A percentile compares a stretch with the other conserved stretches of the same genome.
These are phyloP conservation scores for Cabera pusaria DNA, from an alignment of 2,888 invertebrate genomes.

Conservation along the genomic window DNA sequence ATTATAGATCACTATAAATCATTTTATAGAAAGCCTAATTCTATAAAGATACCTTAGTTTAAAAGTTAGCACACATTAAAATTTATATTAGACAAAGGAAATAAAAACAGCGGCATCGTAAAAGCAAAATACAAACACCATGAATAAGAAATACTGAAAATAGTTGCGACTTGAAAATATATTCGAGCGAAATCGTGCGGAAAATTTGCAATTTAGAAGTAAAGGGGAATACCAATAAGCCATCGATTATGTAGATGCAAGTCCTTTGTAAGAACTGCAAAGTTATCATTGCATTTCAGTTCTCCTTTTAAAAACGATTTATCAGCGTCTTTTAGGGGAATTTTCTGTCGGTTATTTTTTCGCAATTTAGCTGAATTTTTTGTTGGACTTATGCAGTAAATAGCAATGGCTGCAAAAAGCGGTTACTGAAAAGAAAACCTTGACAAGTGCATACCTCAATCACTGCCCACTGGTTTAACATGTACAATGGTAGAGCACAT, in stretches of 20 bases:
- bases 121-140: constrained; percentile 46
- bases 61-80: no score
- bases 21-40: no score
- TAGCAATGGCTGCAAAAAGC: no score
- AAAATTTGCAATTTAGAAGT: constrained; percentile 83
- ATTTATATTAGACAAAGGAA: no score
- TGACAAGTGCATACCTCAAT: no score
- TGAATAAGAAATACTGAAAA: constrained; percentile 60
- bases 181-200: constrained; percentile 80
- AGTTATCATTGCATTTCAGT: constrained; percentile 74
- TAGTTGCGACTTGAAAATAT: constrained; percentile 75
- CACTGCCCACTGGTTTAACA: no score
- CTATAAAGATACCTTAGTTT: no score
- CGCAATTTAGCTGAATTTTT: constrained; percentile 10
- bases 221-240: constrained; percentile 80
- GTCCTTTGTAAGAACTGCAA: constrained; percentile 71
- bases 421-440: no score
- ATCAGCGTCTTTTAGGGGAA: constrained; percentile 63
- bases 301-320: constrained; percentile 66
- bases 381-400: no score
- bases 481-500: no score
- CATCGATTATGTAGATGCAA: constrained; percentile 82
- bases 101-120: constrained; percentile 15
- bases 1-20: no score
- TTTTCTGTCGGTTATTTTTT: constrained; percentile 36